Base-by-base conservation (phyloP, 2,888 invertebrate species). In the Papilio elwesi region DNA sequence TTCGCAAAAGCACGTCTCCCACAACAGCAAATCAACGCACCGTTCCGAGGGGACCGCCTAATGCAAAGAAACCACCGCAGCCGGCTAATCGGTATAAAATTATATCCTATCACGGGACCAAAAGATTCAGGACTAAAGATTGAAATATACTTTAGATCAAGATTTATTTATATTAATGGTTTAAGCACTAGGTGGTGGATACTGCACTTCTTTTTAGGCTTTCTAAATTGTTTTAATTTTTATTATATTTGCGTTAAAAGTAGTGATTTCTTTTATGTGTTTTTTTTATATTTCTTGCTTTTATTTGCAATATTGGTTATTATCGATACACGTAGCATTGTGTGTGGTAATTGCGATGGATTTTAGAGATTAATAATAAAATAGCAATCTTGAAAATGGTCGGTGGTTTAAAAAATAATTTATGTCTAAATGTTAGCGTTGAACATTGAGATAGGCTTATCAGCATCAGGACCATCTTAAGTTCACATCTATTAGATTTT, bases 1-100 rank as follows among this genome's bases (percentile, higher is more conserved):
- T 91, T 2, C 88, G 90, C 51, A 95, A 94, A 78, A 88, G 91
- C 47, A 80, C 82, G 1, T 92, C 92, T 0, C 93, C 93, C 0
- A 91, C 92, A 73, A 89, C 88, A 57, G 83, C 81, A n/a, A 84
- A 82, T 66, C 90, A 83, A 6, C 72, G 70, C 59, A 72, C 82
- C 4, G 79, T 83, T 9, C 68, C 78, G 0, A 82, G 86, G 48
- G 76, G 83, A 11, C 73, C 79, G 15, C 75, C 81, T n/a, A 73
- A 83, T 13, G 83, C 77, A 70, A 93, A 92, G 76, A 87, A 89
- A 75, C 87, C 89, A 13, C 89, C 91, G 16, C 90, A 90, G 74
- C 83, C 92, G 49, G 91, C 88, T 48, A 91, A 90, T 82, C 89
- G 93, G 93, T 93, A 85, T 74, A 62, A 59, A 70, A 67, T 66